These are phyloP conservation scores for Euplagia quadripunctaria DNA, from an alignment of 2,888 invertebrate genomes.

Conservation along the genomic window DNA sequence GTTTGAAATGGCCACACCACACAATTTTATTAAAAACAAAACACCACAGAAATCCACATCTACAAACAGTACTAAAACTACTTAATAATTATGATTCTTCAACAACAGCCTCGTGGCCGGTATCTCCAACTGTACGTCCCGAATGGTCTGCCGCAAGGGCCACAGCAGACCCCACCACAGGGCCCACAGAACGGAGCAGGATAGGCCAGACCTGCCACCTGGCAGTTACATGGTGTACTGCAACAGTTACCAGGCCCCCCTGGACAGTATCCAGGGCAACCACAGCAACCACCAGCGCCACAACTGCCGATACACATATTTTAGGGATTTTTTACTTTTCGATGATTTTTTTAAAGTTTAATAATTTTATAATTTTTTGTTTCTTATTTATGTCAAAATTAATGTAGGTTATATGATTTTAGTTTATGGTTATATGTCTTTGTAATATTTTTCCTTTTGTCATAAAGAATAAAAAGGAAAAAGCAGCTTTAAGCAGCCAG, in stretches of 20 bases:
- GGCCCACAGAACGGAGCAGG: conserved; percentile 69
- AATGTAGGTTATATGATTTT: not conserved
- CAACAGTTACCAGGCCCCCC: conserved; percentile 27
- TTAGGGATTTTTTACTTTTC: not conserved
- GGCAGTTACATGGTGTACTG: conserved; percentile 65
- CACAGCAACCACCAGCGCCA: conserved; percentile 25
- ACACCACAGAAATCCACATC: not conserved
- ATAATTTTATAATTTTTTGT: conserved; percentile 1
- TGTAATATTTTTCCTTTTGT: not conserved
- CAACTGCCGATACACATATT: conserved; percentile 21
- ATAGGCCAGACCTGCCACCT: conserved; percentile 62
- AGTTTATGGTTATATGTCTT: not conserved
- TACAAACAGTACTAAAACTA: not conserved
- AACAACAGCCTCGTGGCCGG: conserved; percentile 55
- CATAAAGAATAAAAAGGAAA: not conserved
- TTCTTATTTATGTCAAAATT: not conserved
- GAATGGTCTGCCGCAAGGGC: conserved; percentile 70
- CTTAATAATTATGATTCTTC: conserved; percentile 10
- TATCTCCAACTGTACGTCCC: conserved; percentile 76
- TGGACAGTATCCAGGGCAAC: conserved; percentile 11
- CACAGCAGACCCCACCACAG: conserved; percentile 60
- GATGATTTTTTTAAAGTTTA: not conserved
- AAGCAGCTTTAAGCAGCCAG: conserved; percentile 1
- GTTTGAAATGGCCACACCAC: not conserved
- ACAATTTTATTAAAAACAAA: conserved; percentile 1